Evolutionary conservation across 2,113 vertebrate species (phyloP).

Genomic region (Hippolais icterina): DNA sequence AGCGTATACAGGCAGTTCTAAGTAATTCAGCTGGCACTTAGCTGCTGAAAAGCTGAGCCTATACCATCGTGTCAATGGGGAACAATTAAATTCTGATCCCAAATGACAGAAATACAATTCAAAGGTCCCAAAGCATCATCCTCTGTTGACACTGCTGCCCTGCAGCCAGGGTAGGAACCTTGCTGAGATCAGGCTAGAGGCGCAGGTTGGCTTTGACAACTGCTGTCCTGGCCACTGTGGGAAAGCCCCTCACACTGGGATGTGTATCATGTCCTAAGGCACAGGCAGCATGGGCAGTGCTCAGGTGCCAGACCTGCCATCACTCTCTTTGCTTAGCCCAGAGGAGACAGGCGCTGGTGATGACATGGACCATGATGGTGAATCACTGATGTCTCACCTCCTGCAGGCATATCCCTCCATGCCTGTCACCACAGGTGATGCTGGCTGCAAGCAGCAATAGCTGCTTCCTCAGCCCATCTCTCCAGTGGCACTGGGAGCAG

Average conservation of each 20-base stretch:
- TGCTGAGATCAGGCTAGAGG: not conserved
- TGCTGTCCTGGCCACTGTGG: not conserved
- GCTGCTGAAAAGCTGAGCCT: not conserved
- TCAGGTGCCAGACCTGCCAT: not conserved
- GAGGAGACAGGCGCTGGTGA: not conserved
- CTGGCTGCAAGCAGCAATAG: not conserved
- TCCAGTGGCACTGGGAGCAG: not conserved
- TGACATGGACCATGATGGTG: not conserved
- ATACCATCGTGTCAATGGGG: not conserved
- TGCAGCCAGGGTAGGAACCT: not conserved
- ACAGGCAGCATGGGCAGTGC: not conserved
- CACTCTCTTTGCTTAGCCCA: not conserved
- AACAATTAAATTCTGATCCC: not conserved
- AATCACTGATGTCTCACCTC: not conserved
- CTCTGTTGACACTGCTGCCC: not conserved
- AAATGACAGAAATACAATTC: not conserved
- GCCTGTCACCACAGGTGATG: accelerated
- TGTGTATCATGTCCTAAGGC: not conserved
- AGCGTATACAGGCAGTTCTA: not conserved
- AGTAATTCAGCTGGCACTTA: not conserved
- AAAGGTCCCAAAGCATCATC: not conserved
- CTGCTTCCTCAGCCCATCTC: not conserved
- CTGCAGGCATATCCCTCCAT: not conserved
- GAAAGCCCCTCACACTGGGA: accelerated
- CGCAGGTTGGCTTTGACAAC: not conserved